Percentiles rank a stretch among this genome's conserved stretches.
Evolutionary conservation across 2,113 vertebrate genomes (phyloP).

Genomic region (Sander lucioperca): DNA sequence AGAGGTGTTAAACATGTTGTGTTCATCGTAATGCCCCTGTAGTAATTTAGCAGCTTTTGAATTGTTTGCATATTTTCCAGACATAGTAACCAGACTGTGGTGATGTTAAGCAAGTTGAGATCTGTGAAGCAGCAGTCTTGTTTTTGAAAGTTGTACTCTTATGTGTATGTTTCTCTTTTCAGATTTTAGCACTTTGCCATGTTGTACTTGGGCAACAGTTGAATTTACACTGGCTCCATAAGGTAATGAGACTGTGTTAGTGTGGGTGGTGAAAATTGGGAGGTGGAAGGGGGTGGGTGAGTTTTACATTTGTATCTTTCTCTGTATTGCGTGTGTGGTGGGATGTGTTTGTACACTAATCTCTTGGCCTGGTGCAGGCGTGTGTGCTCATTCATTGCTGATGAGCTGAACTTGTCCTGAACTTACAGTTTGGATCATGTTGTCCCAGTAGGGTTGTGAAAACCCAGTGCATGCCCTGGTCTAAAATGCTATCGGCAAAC

Average conservation of each 20-base stretch:
- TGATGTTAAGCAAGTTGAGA: slow-evolving; percentile 9
- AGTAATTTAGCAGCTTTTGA: neutral
- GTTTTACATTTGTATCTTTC: slow-evolving; percentile 20
- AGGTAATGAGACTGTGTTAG: slow-evolving; percentile 84
- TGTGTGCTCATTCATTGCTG: slow-evolving; percentile 10
- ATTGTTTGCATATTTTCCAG: neutral
- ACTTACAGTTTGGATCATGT: slow-evolving; percentile 32
- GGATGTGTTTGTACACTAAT: neutral
- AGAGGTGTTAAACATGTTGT: neutral
- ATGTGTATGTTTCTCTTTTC: slow-evolving; percentile 15
- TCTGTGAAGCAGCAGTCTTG: slow-evolving; percentile 21
- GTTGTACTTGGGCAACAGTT: slow-evolving; percentile 95
- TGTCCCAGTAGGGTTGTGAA: slow-evolving; percentile 31
- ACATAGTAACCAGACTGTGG: neutral
- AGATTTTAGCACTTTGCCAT: slow-evolving; percentile 96
- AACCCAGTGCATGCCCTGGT: slow-evolving; percentile 20
- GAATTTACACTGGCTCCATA: slow-evolving; percentile 98
- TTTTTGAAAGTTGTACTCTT: slow-evolving; percentile 16
- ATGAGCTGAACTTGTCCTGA: slow-evolving; percentile 52
- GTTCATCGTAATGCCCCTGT: neutral
- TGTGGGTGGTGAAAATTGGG: slow-evolving; percentile 12
- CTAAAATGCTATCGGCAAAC: slow-evolving; percentile 26
- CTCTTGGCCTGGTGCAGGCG: neutral
- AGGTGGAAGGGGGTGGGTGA: neutral
- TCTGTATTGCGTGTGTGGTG: neutral